Evolutionary conservation across 35 echinoderm and acorn worm genomes (phyloP).

Genomic region (Ptychodera flava): DNA sequence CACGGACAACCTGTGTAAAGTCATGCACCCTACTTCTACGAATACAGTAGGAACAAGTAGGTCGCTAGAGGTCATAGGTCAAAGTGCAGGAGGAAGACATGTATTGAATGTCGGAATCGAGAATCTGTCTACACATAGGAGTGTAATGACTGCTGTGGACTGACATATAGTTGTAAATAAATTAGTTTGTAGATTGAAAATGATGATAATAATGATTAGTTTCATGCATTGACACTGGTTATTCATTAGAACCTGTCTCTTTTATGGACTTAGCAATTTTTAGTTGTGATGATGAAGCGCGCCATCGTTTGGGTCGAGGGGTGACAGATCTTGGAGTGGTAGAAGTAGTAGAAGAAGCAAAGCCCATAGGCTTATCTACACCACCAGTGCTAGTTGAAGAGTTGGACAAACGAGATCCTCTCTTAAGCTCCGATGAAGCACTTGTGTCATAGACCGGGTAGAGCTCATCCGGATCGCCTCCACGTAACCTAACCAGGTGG

Average conservation of each 20-base stretch:
- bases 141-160: too few relatives aligned
- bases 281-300: neutral
- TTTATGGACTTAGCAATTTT: neutral
- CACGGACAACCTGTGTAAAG: too few relatives aligned
- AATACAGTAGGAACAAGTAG: too few relatives aligned
- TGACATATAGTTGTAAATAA: too few relatives aligned
- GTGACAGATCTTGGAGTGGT: neutral
- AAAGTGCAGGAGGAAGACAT: too few relatives aligned
- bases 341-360: conserved; percentile 1
- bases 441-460: neutral
- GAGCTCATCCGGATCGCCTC: neutral
- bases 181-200: too few relatives aligned
- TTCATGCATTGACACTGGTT: neutral
- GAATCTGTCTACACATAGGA: too few relatives aligned
- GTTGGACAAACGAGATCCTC: neutral
- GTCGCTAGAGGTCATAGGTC: too few relatives aligned
- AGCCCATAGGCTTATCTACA: neutral
- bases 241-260: neutral
- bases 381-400: neutral
- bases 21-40: too few relatives aligned
- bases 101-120: too few relatives aligned
- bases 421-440: neutral
- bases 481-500: neutral
- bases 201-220: too few relatives aligned
- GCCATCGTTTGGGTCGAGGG: neutral